These are phyloP conservation scores for Dromococcyx pavoninus DNA, from an alignment of 2,797 vertebrate genomes.

Conservation along the genomic window DNA sequence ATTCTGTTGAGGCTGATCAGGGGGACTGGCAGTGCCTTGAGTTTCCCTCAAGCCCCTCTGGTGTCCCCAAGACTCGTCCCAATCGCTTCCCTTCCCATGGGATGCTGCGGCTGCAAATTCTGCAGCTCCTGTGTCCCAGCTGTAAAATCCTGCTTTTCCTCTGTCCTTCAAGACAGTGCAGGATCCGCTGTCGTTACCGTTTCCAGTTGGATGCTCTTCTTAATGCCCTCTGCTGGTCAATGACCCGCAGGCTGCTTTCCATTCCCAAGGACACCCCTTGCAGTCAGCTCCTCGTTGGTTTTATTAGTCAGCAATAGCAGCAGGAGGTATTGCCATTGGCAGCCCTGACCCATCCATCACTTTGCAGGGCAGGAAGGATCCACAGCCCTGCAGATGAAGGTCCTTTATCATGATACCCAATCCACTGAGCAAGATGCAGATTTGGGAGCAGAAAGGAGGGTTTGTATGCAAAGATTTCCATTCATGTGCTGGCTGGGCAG, in stretches of 20 bases:
- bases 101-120: background rate
- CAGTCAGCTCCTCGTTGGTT: background rate
- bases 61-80: background rate
- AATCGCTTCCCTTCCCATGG: background rate
- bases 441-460: background rate
- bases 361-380: background rate
- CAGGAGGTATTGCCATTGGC: background rate
- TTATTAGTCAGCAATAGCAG: background rate
- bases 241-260: background rate
- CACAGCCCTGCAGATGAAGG: background rate
- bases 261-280: background rate
- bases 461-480: background rate
- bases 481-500: fast-evolving
- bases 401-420: background rate
- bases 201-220: background rate
- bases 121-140: background rate
- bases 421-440: background rate
- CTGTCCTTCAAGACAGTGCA: background rate
- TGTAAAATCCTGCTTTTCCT: background rate
- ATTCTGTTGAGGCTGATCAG: background rate
- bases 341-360: background rate
- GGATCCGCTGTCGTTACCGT: fast-evolving
- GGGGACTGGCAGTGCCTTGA: background rate
- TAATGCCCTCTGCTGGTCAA: background rate
- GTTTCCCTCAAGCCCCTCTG: background rate